Conservation (phyloP, 2,113 vertebrate genomes). For the Podarcis raffonei region DNA sequence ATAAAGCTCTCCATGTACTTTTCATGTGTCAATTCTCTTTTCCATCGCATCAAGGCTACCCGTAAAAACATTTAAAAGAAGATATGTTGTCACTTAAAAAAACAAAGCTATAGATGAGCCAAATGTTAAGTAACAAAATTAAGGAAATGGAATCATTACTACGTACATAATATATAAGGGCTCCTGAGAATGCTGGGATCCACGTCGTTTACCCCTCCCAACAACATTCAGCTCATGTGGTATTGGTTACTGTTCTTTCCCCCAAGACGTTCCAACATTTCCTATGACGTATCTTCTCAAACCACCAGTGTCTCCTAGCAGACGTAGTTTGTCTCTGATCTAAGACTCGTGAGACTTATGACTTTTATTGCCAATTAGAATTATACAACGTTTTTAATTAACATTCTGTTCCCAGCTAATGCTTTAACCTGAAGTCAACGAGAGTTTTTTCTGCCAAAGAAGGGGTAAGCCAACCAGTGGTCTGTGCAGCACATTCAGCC, state of each 20-base stretch:
- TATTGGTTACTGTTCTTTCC: slow-evolving; percentile 33
- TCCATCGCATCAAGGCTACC: not conserved
- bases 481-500: not conserved
- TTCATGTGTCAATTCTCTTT: not conserved
- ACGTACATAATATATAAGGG: not conserved
- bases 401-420: slow-evolving; percentile 56
- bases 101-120: not conserved
- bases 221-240: slow-evolving; percentile 10
- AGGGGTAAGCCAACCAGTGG: not conserved
- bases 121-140: not conserved
- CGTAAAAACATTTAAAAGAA: not conserved
- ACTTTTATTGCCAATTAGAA: slow-evolving; percentile 69
- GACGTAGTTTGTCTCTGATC: slow-evolving; percentile 53
- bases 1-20: not conserved
- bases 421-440: slow-evolving; percentile 51
- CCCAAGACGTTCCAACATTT: slow-evolving; percentile 46
- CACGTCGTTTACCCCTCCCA: slow-evolving; percentile 10
- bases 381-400: slow-evolving; percentile 70
- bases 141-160: not conserved
- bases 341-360: slow-evolving; percentile 56
- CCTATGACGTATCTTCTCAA: slow-evolving; percentile 62
- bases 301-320: slow-evolving; percentile 53
- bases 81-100: not conserved
- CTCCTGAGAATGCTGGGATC: slow-evolving; percentile 6
- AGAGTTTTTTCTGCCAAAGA: slow-evolving; percentile 25